Evolutionary conservation across 2,888 invertebrate genomes (phyloP).

Genomic region (Gryllus longicercus): DNA sequence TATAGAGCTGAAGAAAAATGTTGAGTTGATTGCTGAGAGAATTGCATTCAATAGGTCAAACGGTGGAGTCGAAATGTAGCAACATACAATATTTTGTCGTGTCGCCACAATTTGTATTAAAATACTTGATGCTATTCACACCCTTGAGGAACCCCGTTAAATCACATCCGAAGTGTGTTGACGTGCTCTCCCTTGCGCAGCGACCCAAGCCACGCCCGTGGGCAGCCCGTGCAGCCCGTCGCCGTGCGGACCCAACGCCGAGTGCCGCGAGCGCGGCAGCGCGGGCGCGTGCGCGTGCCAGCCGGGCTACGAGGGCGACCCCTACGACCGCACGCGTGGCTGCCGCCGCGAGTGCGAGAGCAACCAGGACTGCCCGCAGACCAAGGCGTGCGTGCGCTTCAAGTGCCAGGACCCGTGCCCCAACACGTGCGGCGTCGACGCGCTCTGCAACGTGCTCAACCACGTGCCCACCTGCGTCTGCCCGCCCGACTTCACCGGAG

Average conservation of each 20-base stretch:
- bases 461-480: conserved; percentile 78
- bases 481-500: conserved; percentile 70
- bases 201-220: conserved; percentile 47
- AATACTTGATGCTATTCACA: no score
- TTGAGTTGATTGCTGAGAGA: no score
- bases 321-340: conserved; percentile 59
- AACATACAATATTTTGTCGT: no score
- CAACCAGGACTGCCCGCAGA: conserved; percentile 70
- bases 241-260: conserved; percentile 79
- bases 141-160: no score
- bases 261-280: conserved; percentile 73
- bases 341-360: conserved; percentile 75
- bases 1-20: no score
- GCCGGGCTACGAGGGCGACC: conserved; percentile 80
- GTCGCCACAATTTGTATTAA: no score
- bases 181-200: neutral
- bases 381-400: conserved; percentile 72
- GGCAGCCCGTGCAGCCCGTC: conserved; percentile 73
- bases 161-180: no score
- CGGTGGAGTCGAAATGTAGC: no score
- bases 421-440: conserved; percentile 75
- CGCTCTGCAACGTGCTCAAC: conserved; percentile 72
- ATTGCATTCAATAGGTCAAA: no score
- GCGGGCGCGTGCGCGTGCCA: conserved; percentile 85
- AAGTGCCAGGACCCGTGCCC: conserved; percentile 84